Evolutionary conservation across 2,797 vertebrate genomes (phyloP), one percentile per base, ranked within the genome.

Genomic region (Takifugu rubripes): DNA sequence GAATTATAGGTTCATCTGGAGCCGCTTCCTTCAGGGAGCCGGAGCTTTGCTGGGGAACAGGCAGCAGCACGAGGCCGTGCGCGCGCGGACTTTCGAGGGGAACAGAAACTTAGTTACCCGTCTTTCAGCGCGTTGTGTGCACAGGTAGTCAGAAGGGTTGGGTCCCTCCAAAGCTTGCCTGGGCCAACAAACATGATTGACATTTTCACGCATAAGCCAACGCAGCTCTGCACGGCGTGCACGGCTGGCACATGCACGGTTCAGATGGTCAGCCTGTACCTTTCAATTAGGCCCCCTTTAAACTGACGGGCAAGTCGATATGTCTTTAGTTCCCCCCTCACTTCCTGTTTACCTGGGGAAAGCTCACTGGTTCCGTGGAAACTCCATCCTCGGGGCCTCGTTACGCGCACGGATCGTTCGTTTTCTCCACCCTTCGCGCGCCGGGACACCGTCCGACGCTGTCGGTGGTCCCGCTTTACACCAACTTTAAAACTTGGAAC

Each of bases 61-160:
- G 47, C 61, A 68, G 66, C 63, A 61, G 54, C 48, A 52, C 60
- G 67, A 67, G 59, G 48, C 49, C 42, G 64, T 36, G 60, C 72
- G 65, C 69, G 60, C 72, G 65, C 69, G 33, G 80, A 82, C 84
- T 67, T 33, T 16, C 43, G 68, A 10, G 81, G 76, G 51, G 57
- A 82, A 84, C 68, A 72, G 72, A 81, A 71, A 59, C 51, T 49
- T 44, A 56, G 47, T 66, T 53, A 44, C 66, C 59, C 62, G 45
- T 56, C 57, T 66, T 54, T 25, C 24, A 24, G 11, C 26, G 42
- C 50, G 49, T 49, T 21, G n/a, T 25, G 10, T 12, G 42, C n/a
- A 54, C 80, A 86, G 82, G 81, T 87, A 73, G 31, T 70, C 64
- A 59, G 52, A 58, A 59, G 74, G 67, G 65, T 47, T 73, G 81